A percentile compares a stretch with the other conserved stretches of the same genome.
Conservation (phyloP, 2,113 vertebrate genomes). For the Mobula birostris region DNA sequence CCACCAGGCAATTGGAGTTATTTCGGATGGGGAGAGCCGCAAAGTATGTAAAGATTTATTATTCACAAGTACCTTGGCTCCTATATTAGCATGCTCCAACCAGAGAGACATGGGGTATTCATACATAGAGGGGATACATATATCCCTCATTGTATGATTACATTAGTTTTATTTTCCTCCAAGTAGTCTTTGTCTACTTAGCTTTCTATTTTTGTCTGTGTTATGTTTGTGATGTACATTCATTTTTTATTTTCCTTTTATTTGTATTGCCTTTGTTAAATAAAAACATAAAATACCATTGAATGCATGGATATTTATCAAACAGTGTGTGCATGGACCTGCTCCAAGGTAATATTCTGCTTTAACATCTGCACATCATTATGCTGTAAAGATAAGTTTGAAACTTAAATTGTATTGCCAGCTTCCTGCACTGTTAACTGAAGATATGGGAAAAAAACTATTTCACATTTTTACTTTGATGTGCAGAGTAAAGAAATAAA, state of each 20-base stretch:
- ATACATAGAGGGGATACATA: slow-evolving; percentile 49
- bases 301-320: slow-evolving; percentile 60
- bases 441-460: not conserved
- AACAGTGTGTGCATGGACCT: slow-evolving; percentile 44
- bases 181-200: not conserved
- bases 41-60: slow-evolving; percentile 82
- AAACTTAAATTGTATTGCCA: not conserved
- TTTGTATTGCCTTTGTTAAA: not conserved
- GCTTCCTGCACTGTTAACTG: not conserved
- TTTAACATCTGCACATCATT: slow-evolving; percentile 33
- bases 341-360: slow-evolving; percentile 38
- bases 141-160: slow-evolving; percentile 37
- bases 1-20: slow-evolving; percentile 88
- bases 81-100: slow-evolving; percentile 53
- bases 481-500: slow-evolving; percentile 4
- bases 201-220: slow-evolving; percentile 23
- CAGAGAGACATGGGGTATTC: slow-evolving; percentile 49
- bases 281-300: slow-evolving; percentile 27
- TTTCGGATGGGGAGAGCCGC: slow-evolving; percentile 91
- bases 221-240: not conserved
- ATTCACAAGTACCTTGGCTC: slow-evolving; percentile 48
- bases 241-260: slow-evolving; percentile 16
- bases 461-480: slow-evolving; percentile 12
- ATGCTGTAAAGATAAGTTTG: not conserved
- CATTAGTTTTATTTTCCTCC: slow-evolving; percentile 11